Base-by-base conservation (phyloP, 2,888 invertebrate genomes). In the Dromius quadrimaculatus region DNA sequence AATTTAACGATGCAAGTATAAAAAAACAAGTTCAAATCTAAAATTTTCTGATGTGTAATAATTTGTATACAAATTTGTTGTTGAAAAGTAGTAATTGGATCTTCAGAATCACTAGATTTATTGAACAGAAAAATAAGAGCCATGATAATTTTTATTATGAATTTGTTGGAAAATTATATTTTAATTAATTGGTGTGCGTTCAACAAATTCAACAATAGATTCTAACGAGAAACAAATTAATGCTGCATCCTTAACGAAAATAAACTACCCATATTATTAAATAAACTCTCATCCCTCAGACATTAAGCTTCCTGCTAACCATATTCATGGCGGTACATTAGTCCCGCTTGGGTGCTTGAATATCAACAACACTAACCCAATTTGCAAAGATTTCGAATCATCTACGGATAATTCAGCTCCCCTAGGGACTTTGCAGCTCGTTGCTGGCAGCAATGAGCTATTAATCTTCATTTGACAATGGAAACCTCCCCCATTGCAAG, bases 381-480 rank as follows among this genome's bases (percentile, higher is more conserved):
- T 70, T 70, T 59, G 61, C 61, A 69, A 69, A 66, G 66, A 69
- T 69, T 47, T 50, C 22, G 41, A 36, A 62, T 70, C 62, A 70
- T 70, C 50, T 38, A 38, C 38, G 45, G 22, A 62, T 70, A 70
- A 70, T 62, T 62, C 45, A 68, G 59, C 69, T 20, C 47, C 62
- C 47, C 6, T 20, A 22, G 70, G 62, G 59, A 19, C 59, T 61
- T 8, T 1, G 64, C 20, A 62, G 70, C 38, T 38, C 62, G 23
- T 43, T 20, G 32, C 57, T 41, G 61, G 59, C 32, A 59, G 19
- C 34, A 43, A 32, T 45, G 50, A 28, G 34, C 45, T n/a, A 70
- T 70, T 70, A 70, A 70, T 70, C 70, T 70, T 70, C 70, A 70
- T 70, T 70, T 70, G 70, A 70, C 70, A 70, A 70, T 70, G 70